These are phyloP conservation scores for Eilema sororculum DNA, from an alignment of 2,888 invertebrate genomes.

Conservation along the genomic window DNA sequence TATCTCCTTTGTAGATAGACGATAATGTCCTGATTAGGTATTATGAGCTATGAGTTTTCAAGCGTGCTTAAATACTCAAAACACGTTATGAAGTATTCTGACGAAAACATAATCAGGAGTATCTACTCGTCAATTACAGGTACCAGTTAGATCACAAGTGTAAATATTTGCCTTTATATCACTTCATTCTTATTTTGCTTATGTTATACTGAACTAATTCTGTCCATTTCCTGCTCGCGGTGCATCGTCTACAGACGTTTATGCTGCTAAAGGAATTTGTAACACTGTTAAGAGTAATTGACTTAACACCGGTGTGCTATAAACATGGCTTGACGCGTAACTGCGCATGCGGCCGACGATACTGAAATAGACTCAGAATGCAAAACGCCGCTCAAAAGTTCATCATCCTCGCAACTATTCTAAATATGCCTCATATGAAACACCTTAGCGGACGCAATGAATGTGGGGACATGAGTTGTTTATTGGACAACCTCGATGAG, in stretches of 20 bases:
- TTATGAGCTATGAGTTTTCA: not conserved
- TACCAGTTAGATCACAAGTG: not conserved
- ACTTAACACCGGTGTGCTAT: constrained; percentile 54
- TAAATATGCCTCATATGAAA: constrained; percentile 69
- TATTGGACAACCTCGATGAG: constrained; percentile 47
- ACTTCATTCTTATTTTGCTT: constrained; percentile 23
- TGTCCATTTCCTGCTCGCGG: constrained; percentile 36
- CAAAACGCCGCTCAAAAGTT: constrained; percentile 75
- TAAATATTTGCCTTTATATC: constrained; percentile 2
- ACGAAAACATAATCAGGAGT: not conserved
- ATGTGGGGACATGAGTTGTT: constrained; percentile 54
- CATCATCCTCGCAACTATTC: constrained; percentile 76
- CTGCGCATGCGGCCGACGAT: constrained; percentile 53
- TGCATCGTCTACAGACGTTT: constrained; percentile 34
- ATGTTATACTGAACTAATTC: constrained; percentile 31
- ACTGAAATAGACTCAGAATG: constrained; percentile 77
- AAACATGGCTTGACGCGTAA: constrained; percentile 55
- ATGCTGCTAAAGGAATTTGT: constrained; percentile 51
- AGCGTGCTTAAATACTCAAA: not conserved
- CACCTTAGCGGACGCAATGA: constrained; percentile 59
- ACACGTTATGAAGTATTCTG: not conserved
- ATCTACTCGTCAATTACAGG: not conserved
- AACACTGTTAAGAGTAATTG: constrained; percentile 58
- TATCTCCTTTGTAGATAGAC: too few species aligned
- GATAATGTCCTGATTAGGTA: not conserved